phyloP scores from a whole-genome alignment of 2,888 invertebrate genomes.

The Odontomyia ornata region DNA sequence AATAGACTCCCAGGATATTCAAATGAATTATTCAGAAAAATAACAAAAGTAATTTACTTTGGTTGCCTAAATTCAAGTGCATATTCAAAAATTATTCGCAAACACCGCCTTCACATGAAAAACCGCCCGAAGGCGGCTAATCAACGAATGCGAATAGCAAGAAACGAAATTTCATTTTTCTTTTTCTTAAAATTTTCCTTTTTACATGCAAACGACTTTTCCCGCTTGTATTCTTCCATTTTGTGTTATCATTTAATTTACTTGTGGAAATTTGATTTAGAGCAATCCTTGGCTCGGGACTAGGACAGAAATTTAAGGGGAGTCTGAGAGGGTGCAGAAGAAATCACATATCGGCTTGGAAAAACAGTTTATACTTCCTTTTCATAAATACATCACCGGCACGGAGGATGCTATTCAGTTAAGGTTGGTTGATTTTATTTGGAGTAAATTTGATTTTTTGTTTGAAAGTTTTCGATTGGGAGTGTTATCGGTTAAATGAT shows the following conservation, averaged over 20 bases:
- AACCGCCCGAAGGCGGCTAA: not conserved
- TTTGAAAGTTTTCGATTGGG: constrained; percentile 21
- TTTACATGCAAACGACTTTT: constrained; percentile 32
- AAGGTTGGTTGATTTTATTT: constrained; percentile 31
- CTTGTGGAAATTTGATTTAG: constrained; percentile 43
- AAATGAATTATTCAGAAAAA: no score
- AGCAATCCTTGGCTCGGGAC: not conserved
- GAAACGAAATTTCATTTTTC: not conserved
- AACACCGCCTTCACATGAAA: not conserved
- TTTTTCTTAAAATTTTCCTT: constrained; percentile 11
- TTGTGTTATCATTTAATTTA: constrained; percentile 43
- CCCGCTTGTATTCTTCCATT: constrained; percentile 30
- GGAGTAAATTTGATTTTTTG: constrained; percentile 34
- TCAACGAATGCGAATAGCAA: not conserved
- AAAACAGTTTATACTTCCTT: not conserved
- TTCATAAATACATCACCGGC: not conserved
- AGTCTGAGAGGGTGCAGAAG: not conserved
- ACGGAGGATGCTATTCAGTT: not conserved
- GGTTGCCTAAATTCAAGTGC: not conserved
- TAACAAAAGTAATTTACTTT: not conserved
- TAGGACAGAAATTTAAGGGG: not conserved
- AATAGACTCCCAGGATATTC: no score
- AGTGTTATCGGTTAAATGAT: not conserved
- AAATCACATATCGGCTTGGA: not conserved
- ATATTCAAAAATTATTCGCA: not conserved